Conservation (phyloP, 2,113 vertebrate species). For the Brevimyrus niger region DNA sequence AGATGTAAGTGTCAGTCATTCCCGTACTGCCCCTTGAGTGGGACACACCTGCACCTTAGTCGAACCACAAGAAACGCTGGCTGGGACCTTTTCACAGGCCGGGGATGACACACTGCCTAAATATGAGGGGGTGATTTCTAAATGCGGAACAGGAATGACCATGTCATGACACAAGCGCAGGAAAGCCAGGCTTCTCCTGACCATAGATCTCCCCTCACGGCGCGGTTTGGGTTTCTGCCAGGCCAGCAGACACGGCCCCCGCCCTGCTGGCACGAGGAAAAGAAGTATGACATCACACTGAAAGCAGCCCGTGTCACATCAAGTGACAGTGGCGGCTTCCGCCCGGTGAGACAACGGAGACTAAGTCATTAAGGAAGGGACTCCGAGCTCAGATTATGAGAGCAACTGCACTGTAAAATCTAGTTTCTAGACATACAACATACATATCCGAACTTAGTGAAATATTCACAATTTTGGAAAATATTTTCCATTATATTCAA, state of each 20-base stretch:
- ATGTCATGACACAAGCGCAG: slow-evolving; percentile 50
- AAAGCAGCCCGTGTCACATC: slow-evolving; percentile 25
- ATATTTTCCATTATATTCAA: neutral
- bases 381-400: neutral
- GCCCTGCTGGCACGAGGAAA: slow-evolving; percentile 26
- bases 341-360: neutral
- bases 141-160: slow-evolving; percentile 63
- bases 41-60: neutral
- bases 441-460: neutral
- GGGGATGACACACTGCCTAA: slow-evolving; percentile 54
- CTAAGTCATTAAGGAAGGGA: neutral
- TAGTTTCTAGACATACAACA: neutral
- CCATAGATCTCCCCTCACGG: slow-evolving; percentile 28
- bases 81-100: slow-evolving; percentile 32
- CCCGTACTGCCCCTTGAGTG: neutral
- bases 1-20: neutral
- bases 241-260: slow-evolving; percentile 21
- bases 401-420: neutral
- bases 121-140: slow-evolving; percentile 63
- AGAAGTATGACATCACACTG: slow-evolving; percentile 30
- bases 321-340: slow-evolving; percentile 17
- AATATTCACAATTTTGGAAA: neutral
- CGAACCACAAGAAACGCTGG: neutral
- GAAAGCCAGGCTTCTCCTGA: slow-evolving; percentile 31
- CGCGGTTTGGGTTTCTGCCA: slow-evolving; percentile 36